Evolutionary conservation across 2,113 vertebrate species (phyloP).

Genomic region (Turnix velox): DNA sequence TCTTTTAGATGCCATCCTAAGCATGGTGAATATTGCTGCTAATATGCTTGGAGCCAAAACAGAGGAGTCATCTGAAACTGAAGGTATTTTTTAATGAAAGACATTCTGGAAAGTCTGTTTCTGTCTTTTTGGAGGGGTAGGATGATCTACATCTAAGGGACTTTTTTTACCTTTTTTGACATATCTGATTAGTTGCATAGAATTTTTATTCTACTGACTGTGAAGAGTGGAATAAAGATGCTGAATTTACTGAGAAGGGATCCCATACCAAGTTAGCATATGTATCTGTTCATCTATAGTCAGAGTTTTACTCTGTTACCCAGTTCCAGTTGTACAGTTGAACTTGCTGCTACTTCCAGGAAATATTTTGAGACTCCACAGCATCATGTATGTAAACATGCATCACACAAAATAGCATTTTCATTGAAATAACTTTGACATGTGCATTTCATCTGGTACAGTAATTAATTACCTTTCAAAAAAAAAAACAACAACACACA

Average conservation of each 20-base stretch:
- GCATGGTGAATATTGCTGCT: conserved; percentile 98
- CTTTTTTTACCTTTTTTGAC: neutral
- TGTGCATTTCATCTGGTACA: neutral
- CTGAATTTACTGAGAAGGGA: neutral
- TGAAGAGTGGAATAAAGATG: neutral
- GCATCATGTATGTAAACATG: rapidly evolving
- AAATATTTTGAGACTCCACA: neutral
- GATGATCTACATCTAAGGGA: neutral
- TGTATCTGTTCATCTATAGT: neutral
- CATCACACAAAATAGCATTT: no score
- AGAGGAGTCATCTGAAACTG: conserved; percentile 73
- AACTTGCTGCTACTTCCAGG: neutral
- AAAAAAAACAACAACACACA: neutral
- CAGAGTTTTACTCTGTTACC: neutral
- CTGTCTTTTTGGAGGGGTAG: neutral
- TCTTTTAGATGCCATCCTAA: conserved; percentile 91
- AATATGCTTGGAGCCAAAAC: conserved; percentile 94
- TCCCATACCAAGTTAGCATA: neutral
- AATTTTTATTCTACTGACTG: neutral
- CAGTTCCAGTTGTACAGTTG: neutral
- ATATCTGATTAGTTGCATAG: neutral
- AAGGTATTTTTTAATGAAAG: conserved; percentile 74
- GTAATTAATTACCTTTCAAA: neutral
- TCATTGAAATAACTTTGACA: neutral
- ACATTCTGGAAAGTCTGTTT: neutral